Percentiles rank a stretch among this genome's conserved stretches.
Conservation (phyloP, 1,140 invertebrate species). For the Drosophila tristis region DNA sequence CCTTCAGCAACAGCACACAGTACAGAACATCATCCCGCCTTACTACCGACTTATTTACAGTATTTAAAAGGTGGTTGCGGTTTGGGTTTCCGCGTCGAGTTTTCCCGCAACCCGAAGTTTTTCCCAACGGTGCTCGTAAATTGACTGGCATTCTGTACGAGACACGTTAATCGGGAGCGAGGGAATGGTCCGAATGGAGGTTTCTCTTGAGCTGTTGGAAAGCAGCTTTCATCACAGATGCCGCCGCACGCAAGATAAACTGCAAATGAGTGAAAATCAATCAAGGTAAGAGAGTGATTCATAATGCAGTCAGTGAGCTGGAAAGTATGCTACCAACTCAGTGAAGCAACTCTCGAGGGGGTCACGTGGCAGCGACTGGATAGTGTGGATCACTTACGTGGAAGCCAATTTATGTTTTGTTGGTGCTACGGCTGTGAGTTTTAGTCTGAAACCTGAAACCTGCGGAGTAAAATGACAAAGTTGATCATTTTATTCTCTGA, state of each 20-base stretch:
- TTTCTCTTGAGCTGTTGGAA: conserved; percentile 7
- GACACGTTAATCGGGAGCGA: conserved; percentile 48
- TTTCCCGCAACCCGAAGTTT: conserved; percentile 3
- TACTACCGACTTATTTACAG: conserved; percentile 40
- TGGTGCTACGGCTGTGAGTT: too few relatives aligned
- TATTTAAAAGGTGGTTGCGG: conserved; percentile 41
- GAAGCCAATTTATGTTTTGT: too few relatives aligned
- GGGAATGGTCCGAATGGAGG: conserved; percentile 9
- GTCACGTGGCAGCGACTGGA: too few relatives aligned
- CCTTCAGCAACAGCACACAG: not conserved
- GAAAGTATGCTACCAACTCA: conserved; percentile 9
- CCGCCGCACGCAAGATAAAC: conserved; percentile 36
- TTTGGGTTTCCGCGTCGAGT: conserved; percentile 15
- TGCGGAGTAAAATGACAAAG: too few relatives aligned
- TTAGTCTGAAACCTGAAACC: too few relatives aligned
- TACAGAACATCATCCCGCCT: conserved; percentile 16
- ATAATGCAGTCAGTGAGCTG: conserved; percentile 9
- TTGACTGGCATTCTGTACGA: conserved; percentile 44
- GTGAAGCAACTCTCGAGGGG: too few relatives aligned
- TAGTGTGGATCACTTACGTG: too few relatives aligned
- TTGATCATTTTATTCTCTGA: too few relatives aligned
- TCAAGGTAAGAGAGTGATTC: conserved; percentile 25
- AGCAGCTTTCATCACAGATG: conserved; percentile 23
- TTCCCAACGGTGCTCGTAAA: conserved; percentile 24
- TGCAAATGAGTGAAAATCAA: conserved; percentile 44